Evolutionary conservation across 2,888 invertebrate genomes (phyloP).

Genomic region (Andrena minutula): DNA sequence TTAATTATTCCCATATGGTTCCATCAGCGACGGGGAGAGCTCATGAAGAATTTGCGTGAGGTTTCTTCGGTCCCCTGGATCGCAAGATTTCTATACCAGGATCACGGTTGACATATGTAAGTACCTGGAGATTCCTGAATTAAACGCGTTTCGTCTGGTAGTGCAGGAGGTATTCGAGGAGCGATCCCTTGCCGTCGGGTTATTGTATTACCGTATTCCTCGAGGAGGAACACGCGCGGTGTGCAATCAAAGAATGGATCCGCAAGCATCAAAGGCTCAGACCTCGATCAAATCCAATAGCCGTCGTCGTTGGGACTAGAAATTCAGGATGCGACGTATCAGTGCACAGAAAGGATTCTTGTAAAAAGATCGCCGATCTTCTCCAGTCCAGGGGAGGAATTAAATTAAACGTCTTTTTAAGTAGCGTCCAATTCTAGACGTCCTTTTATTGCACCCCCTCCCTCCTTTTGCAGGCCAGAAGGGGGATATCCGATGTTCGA

Average conservation of each 20-base stretch:
- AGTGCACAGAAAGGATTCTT: constrained; percentile 25
- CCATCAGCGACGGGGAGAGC: background rate
- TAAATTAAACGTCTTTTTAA: constrained; percentile 53
- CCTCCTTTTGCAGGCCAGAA: background rate
- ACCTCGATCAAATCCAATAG: constrained; percentile 53
- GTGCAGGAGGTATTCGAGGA: background rate
- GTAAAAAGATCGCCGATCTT: constrained; percentile 30
- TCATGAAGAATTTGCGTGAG: background rate
- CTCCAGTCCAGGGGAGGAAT: constrained; percentile 11
- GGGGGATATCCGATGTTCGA: background rate
- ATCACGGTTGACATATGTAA: background rate
- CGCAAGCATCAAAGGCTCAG: constrained; percentile 55
- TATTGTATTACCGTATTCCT: constrained; percentile 21
- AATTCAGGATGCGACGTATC: constrained; percentile 41
- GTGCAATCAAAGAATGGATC: constrained; percentile 46
- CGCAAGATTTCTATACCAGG: background rate
- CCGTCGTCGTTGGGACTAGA: constrained; percentile 28
- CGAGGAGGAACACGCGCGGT: background rate
- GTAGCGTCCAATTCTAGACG: constrained; percentile 40
- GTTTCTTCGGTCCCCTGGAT: background rate
- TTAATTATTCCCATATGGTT: background rate
- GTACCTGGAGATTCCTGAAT: background rate
- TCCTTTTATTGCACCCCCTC: constrained; percentile 3
- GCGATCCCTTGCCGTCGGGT: constrained; percentile 1
- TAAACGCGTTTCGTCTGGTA: background rate